A percentile compares a stretch with the other conserved stretches of the same genome.
Evolutionary conservation across 2,797 vertebrate genomes (phyloP).

Genomic region (Pipistrellus kuhlii): DNA sequence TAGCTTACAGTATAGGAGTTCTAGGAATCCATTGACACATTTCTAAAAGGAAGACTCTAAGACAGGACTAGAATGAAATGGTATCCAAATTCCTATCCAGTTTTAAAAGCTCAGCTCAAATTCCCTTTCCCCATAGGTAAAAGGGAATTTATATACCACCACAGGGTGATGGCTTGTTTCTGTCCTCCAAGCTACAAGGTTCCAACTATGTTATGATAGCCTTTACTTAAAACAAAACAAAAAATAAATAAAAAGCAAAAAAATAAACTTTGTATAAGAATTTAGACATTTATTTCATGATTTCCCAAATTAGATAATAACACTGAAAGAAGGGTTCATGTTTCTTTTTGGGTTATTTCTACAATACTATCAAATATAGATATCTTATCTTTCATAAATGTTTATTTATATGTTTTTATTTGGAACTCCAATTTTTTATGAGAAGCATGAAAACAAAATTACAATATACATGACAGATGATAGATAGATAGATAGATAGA

Average conservation of each 20-base stretch:
- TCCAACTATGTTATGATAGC: background rate
- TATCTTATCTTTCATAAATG: background rate
- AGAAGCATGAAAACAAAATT: background rate
- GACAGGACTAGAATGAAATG: background rate
- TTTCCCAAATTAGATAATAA: background rate
- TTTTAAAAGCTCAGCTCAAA: background rate
- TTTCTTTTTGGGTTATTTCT: background rate
- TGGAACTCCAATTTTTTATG: background rate
- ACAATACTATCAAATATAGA: background rate
- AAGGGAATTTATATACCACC: background rate
- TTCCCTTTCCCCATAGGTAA: background rate
- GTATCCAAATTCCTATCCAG: background rate
- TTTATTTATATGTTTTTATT: background rate
- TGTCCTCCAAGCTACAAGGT: background rate
- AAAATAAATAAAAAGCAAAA: background rate
- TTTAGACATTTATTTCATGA: background rate
- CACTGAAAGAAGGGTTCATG: accelerated
- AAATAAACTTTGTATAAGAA: background rate
- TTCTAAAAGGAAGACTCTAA: background rate
- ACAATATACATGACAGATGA: too few relatives aligned
- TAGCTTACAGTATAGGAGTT: accelerated
- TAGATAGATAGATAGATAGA: too few relatives aligned
- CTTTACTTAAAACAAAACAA: background rate
- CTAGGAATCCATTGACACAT: background rate
- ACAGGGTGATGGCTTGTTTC: background rate